Evolutionary conservation across 2,113 vertebrate genomes (phyloP).

Genomic region (Oxyura jamaicensis): DNA sequence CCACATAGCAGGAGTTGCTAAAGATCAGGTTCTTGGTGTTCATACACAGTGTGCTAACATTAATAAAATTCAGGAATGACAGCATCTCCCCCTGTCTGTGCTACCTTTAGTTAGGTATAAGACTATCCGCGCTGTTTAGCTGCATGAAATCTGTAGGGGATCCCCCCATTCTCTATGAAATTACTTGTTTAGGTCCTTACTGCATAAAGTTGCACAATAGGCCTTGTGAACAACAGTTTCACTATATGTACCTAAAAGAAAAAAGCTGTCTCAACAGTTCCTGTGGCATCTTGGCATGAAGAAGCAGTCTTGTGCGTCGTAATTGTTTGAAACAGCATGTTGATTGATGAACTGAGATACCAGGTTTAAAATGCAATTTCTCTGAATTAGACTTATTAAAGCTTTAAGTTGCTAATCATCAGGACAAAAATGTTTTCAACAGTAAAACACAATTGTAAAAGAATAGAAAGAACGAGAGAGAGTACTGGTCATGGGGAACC

Average conservation of each 20-base stretch:
- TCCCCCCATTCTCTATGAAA: rapidly evolving
- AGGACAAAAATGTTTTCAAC: background rate
- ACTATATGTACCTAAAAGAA: background rate
- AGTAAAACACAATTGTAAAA: background rate
- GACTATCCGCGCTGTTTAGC: background rate
- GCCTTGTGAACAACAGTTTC: background rate
- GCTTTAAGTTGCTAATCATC: background rate
- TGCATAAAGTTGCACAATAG: background rate
- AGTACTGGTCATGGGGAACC: background rate
- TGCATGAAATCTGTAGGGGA: background rate
- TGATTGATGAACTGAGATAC: background rate
- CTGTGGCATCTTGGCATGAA: background rate
- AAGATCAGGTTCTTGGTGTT: background rate
- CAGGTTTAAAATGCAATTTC: background rate
- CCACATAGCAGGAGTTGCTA: background rate
- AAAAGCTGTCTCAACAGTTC: background rate
- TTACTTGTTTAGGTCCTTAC: background rate
- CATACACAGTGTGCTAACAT: background rate
- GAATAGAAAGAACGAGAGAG: background rate
- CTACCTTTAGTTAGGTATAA: background rate
- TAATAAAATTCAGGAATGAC: background rate
- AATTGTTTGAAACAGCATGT: conserved; percentile 3
- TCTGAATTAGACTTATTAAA: background rate
- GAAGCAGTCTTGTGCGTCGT: background rate
- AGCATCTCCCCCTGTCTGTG: background rate